Evolutionary conservation across 2,797 vertebrate species (phyloP).

Genomic region (Onychomys leucogaster): DNA sequence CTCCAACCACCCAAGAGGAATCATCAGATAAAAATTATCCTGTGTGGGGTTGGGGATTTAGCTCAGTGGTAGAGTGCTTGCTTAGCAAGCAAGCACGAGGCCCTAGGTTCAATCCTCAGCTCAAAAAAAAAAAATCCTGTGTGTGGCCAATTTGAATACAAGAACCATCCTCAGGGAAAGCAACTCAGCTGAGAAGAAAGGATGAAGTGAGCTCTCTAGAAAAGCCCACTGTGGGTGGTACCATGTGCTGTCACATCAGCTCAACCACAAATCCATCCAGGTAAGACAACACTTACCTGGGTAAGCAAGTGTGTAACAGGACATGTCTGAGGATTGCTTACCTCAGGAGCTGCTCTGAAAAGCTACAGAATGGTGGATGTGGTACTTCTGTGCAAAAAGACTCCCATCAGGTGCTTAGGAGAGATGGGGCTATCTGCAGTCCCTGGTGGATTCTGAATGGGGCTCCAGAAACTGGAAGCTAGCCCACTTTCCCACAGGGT

Average conservation of each 20-base stretch:
- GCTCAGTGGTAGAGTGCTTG: no score
- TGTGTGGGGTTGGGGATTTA: no score
- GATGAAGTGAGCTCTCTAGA: slow-evolving; percentile 26
- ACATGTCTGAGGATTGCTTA: neutral
- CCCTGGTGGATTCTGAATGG: neutral
- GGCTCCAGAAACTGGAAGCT: slow-evolving; percentile 3
- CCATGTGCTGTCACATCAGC: neutral
- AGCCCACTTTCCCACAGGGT: neutral
- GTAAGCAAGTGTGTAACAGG: neutral
- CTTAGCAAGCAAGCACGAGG: no score
- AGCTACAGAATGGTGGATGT: neutral
- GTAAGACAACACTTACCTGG: neutral
- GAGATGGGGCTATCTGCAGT: neutral
- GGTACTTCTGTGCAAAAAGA: neutral
- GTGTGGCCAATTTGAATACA: neutral
- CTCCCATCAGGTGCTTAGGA: neutral
- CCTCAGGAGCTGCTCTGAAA: neutral
- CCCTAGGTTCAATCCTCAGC: no score
- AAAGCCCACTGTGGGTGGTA: neutral
- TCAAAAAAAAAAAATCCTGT: no score
- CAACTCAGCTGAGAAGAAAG: slow-evolving; percentile 46
- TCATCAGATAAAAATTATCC: slow-evolving; percentile 31
- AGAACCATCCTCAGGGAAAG: slow-evolving; percentile 10
- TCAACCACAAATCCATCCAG: neutral
- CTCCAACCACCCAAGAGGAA: slow-evolving; percentile 60